Evolutionary conservation across 2,113 vertebrate species (phyloP), one percentile per base, ranked within the genome.

Genomic region (Tauraco erythrolophus): DNA sequence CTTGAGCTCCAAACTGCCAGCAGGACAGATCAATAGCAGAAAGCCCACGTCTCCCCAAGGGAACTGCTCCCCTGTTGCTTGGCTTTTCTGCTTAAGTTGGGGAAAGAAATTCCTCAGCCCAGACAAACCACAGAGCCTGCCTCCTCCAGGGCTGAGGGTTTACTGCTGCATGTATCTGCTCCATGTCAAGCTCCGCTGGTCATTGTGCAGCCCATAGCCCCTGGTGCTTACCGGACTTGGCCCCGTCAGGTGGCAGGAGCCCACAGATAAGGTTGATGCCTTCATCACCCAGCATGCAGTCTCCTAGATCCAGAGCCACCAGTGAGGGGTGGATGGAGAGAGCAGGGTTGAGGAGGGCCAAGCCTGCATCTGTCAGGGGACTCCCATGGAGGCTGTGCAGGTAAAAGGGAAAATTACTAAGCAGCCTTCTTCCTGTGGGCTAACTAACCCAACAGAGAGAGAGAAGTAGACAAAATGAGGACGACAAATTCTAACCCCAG

Each of bases 201-300:
- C 60, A 24, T 1, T 25, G 65, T 51, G 80, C 54, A 89, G 81
- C 86, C 93, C 88, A 45, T 13, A 5, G 56, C 18, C 86, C 71
- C 57, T 76, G 25, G 76, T 90, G 90, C 98, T 98, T 98, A 99
- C 99, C 99, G 57, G 99, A 99, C 98, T 99, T 99, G 75, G 99
- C 99, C 81, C 99, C 99, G 0, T 99, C 99, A 3, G 99, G 99
- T 0, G 99, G 99, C 82, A 99, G 98, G 94, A 99, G 99, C 89
- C 99, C 99, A 96, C 99, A 99, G 97, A 99, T 99, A 92, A 99
- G 98, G 84, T 98, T 98, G 96, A 99, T 98, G 15, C 99, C 99
- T 97, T 99, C 99, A 71, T 99, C 99, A 81, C 99, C 99, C 95
- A 99, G 98, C 98, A 99, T 98, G 95, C 99, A 99, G 98, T 99